Percentiles rank a stretch among this genome's conserved stretches.
phyloP scores from a whole-genome alignment of 1,140 invertebrate species.

The Drosophila prosaltans region DNA sequence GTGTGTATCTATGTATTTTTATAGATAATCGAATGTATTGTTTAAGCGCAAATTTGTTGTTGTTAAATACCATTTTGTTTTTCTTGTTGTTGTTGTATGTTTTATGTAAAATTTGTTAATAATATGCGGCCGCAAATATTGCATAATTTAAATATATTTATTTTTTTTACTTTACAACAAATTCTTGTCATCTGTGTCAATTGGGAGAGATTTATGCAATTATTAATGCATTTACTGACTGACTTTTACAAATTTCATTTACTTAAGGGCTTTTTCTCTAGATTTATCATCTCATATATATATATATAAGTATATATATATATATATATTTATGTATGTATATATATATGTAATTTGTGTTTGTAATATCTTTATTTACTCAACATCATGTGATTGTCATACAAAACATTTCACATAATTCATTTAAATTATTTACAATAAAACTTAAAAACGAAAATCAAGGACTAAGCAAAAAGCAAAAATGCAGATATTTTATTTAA shows the following conservation, averaged over 20 bases:
- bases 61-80: background rate
- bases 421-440: constrained; percentile 76
- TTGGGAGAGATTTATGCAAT: background rate
- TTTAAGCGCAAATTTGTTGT: constrained; percentile 52
- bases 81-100: constrained; percentile 41
- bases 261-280: constrained; percentile 22
- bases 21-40: constrained; percentile 44
- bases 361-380: constrained; percentile 59
- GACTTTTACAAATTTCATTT: constrained; percentile 9
- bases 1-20: constrained; percentile 36
- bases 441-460: constrained; percentile 40
- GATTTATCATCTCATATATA: constrained; percentile 36
- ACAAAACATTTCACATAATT: constrained; percentile 83
- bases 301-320: constrained; percentile 42
- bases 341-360: constrained; percentile 63
- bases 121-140: constrained; percentile 27
- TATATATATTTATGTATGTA: constrained; percentile 50
- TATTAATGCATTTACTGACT: constrained; percentile 14
- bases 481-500: constrained; percentile 62
- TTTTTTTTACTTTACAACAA: constrained; percentile 47
- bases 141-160: constrained; percentile 13
- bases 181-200: background rate
- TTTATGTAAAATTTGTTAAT: constrained; percentile 43
- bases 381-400: constrained; percentile 83
- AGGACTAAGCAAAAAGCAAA: constrained; percentile 61